Base-by-base conservation (phyloP, 2,888 invertebrate genomes). In the Tachina fera region DNA sequence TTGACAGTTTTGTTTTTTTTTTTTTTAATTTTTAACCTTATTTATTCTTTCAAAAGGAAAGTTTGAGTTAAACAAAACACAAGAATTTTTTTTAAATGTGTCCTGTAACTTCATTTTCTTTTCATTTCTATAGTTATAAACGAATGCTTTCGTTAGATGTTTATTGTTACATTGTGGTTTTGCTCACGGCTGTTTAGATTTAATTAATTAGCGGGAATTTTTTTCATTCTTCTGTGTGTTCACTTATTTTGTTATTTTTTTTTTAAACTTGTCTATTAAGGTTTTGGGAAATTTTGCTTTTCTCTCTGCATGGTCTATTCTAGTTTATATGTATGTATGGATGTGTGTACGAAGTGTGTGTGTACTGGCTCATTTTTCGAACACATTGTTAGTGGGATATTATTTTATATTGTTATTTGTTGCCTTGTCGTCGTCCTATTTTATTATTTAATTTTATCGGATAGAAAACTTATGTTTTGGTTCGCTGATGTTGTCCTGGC, bases 171-270 rank as follows among this genome's bases (percentile, higher is more conserved):
- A 19, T 61, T 58, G 43, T 67, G 67, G 53, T 49, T 72, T 60
- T 16, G 65, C 81, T 77, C 68, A 56, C 43, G 81, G 81, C 83
- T 72, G 49, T 79, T 86, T 86, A 61, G 45, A 79, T 83, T 80
- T 79, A 86, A 86, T 86, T 86, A 86, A 86, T 83, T 83, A 83
- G 75, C 56, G 78, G 70, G 49, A 16, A 51, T 61, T 74, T 60
- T 60, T 58, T 16, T 49, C 41, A 9, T 77, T 45, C 72, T 61
- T 56, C 16, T 31, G n/a, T 43, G 58, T 22, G 11, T 76, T 49
- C 22, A 31, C 9, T 61, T 41, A 1, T n/a, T 22, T 39, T 56
- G 47, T 45, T 65, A 63, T 61, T 39, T 19, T 79, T 78, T 79
- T 70, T 67, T 75, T 51, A 76, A 78, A 67, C 41, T 61, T 60